phyloP scores from a whole-genome alignment of 1,140 invertebrate genomes.

The Akabosia matsudoensis region DNA sequence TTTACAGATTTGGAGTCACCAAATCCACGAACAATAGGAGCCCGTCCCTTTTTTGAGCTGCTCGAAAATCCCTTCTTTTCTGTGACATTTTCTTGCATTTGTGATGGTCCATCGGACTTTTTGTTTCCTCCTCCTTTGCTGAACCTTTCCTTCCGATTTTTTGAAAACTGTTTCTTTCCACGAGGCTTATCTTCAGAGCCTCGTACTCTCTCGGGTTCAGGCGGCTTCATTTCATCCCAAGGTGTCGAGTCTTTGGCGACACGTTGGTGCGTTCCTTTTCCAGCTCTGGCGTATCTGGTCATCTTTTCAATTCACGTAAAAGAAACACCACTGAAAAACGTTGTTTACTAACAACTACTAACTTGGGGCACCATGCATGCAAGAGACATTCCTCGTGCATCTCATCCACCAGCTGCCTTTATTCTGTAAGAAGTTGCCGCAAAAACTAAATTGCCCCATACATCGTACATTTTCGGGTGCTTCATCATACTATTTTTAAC shows the following conservation, averaged over 20 bases:
- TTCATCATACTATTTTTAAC: too few species aligned
- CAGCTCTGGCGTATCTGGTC: conserved; percentile 23
- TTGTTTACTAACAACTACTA: too few species aligned
- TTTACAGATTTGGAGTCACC: conserved; percentile 37
- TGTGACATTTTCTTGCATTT: neutral
- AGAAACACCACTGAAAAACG: too few species aligned
- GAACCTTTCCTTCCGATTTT: neutral
- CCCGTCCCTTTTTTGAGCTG: neutral
- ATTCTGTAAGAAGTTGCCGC: too few species aligned
- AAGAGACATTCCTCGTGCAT: too few species aligned
- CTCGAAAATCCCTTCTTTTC: neutral
- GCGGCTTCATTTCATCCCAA: conserved; percentile 33
- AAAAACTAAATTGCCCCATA: too few species aligned
- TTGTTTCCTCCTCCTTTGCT: neutral
- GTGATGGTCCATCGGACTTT: neutral
- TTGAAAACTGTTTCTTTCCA: neutral
- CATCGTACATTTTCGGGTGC: too few species aligned
- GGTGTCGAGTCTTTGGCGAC: conserved; percentile 26
- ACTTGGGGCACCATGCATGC: too few species aligned
- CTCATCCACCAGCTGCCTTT: too few species aligned
- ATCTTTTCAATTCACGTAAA: too few species aligned
- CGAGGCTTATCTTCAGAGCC: neutral
- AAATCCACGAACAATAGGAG: conserved; percentile 23
- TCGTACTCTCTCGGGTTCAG: conserved; percentile 21
- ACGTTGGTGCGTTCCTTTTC: conserved; percentile 38